Base-by-base conservation (phyloP, 2,888 invertebrate species). In the Hoplodrina blanda region DNA sequence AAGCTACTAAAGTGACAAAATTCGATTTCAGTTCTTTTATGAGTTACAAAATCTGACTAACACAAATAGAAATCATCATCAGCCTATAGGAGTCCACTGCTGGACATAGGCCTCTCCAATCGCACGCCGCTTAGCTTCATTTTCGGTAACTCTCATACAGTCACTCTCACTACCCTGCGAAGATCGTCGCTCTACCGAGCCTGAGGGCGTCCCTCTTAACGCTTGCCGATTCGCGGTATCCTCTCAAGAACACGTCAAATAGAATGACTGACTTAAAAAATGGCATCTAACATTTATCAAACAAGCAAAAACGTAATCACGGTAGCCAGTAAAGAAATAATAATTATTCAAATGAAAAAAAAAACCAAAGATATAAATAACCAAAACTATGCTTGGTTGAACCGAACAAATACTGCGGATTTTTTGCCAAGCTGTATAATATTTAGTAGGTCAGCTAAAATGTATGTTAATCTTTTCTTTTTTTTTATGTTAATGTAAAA, bases 401-500 rank as follows among this genome's bases (percentile, higher is more conserved):
- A 68, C 10, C 4, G 30, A 65, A 73, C 19, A 46, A 50, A 73
- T 25, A 60, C 44, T 50, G 7, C 13, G 13, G 15, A 17, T 20
- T 61, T 68, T 75, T 68, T 68, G 37, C 30, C 46, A 13, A 15
- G 2, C 46, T 20, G 5, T 46, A 1, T 30, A 44, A 76, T 10
- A 33, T 72, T 64, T 49, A 61, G 44, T 61, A 73, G 60, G 69
- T 56, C 50, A 76, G 10, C 25, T 15, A 41, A 55, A 73, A 59
- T 41, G 4, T 67, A 67, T 73, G 33, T 73, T n/a, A n/a, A n/a
- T n/a, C n/a, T n/a, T n/a, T n/a, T n/a, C n/a, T n/a, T n/a, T n/a
- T n/a, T n/a, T n/a, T n/a, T n/a, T 67, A 67, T 73, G 33, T 73
- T 56, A 64, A 71, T 73, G 44, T 44, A 44, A 55, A 73, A 55